Base-by-base conservation (phyloP, 2,797 vertebrate species). In the Oreochromis grahami region DNA sequence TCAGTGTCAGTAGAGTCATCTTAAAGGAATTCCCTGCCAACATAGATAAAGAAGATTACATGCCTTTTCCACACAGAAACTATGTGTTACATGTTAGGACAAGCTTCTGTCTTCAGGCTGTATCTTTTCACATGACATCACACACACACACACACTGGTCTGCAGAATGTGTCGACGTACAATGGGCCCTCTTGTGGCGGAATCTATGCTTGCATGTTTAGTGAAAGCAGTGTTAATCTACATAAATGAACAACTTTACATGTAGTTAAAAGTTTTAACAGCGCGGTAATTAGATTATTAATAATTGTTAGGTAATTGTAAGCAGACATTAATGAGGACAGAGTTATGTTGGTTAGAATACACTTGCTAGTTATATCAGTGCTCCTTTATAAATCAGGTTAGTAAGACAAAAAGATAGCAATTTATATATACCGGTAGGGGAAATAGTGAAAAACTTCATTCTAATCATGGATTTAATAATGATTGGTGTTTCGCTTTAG, bases 171-270 rank as follows among this genome's bases (percentile, higher is more conserved):
- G 6, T 53, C n/a, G 5, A 11, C n/a, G 5, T 78, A 26, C 76
- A 11, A 55, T 50, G 36, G 7, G 91, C 91, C 93, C 91, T 89
- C 93, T 88, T 88, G 92, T 92, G 94, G 93, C 58, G 38, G 26
- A 81, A 68, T 63, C 1, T 45, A 21, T 82, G 19, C 9, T 5
- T 56, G 80, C 80, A 80, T 32, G 26, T 79, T 26, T 38, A 4
- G 68, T 50, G 68, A 74, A 74, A 32, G 43, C 68, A 8, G 24
- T 8, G 13, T 24, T 41, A 3, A 13, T 26, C 74, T 52, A 11
- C 55, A 14, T 13, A 41, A 82, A 26, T 41, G 78, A 48, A 32
- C 15, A 32, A 72, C 78, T 72, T 56, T 51, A 77, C 48, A 78
- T 76, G 41, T 19, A 77, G 7, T 58, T 41, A 50, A 70, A 6